Conservation (phyloP, 2,797 vertebrate species). For the Notolepis coatsorum region DNA sequence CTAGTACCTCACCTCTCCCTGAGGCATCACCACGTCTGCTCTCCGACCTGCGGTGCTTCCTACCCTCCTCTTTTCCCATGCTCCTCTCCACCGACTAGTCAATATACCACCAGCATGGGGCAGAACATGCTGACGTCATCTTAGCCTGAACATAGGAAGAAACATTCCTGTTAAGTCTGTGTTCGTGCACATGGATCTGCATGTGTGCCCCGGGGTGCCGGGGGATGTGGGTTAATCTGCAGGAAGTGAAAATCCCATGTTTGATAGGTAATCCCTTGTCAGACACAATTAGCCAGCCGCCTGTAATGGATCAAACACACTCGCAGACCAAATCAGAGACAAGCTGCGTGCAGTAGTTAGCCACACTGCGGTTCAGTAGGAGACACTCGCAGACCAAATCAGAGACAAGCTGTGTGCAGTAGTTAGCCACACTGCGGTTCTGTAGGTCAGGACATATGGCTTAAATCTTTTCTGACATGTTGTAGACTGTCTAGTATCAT, state of each 20-base stretch:
- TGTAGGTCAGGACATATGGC: constrained; percentile 13
- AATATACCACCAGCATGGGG: constrained; percentile 27
- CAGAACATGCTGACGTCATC: constrained; percentile 55
- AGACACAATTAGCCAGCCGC: constrained; percentile 57
- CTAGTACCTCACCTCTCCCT: constrained; percentile 1
- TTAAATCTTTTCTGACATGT: neutral
- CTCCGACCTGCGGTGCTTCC: neutral
- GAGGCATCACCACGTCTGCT: constrained; percentile 5
- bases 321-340: constrained; percentile 24
- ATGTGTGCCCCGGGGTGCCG: constrained; percentile 40
- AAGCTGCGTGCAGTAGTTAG: constrained; percentile 24
- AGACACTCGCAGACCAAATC: constrained; percentile 29
- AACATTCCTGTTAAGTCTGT: neutral
- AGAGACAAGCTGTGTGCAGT: constrained; percentile 14
- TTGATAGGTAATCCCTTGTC: constrained; percentile 74
- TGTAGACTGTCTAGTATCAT: constrained; percentile 42
- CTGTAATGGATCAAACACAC: constrained; percentile 58
- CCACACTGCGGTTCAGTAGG: constrained; percentile 5
- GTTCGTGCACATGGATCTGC: neutral
- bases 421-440: constrained; percentile 2
- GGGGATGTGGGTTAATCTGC: constrained; percentile 69
- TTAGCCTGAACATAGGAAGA: constrained; percentile 20
- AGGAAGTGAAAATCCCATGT: constrained; percentile 54
- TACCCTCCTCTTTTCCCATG: neutral
- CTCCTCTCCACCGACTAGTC: constrained; percentile 33